Conservation (phyloP, 2,113 vertebrate genomes). For the Pachypanchax playfairii region DNA sequence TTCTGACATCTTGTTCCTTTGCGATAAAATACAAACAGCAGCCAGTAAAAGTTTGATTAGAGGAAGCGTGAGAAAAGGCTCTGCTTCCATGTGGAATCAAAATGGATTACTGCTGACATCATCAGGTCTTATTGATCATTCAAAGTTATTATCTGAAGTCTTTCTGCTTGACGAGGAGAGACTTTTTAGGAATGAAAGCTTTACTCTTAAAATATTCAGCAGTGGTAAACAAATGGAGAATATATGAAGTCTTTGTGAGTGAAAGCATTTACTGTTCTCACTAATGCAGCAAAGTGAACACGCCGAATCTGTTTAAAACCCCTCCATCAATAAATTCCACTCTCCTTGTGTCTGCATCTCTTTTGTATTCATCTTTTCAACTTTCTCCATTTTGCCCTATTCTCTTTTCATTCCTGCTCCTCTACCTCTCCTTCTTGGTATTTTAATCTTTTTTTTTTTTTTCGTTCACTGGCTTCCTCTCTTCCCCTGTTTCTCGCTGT, state of each 20-base stretch:
- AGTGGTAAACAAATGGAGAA: conserved; percentile 52
- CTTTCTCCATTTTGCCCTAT: conserved; percentile 9
- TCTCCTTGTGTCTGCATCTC: conserved; percentile 34
- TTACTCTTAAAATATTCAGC: conserved; percentile 59
- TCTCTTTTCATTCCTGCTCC: conserved; percentile 6
- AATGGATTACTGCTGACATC: conserved; percentile 39
- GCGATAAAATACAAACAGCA: background rate
- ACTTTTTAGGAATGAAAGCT: conserved; percentile 51
- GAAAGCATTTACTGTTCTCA: conserved; percentile 54
- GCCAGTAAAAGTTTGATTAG: conserved; percentile 1
- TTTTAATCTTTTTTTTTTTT: background rate
- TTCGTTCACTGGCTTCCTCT: background rate
- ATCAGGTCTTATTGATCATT: conserved; percentile 30
- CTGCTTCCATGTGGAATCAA: background rate
- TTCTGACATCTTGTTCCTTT: background rate
- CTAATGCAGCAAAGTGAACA: conserved; percentile 41
- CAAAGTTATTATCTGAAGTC: conserved; percentile 30
- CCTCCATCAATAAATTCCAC: conserved; percentile 53
- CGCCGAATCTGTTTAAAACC: conserved; percentile 27
- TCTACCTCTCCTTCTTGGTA: background rate
- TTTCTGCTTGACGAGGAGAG: background rate
- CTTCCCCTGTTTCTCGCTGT: background rate
- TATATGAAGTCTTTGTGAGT: conserved; percentile 49
- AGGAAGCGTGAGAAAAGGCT: conserved; percentile 13
- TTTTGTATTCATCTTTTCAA: conserved; percentile 23